Percentiles rank a stretch among this genome's conserved stretches.
Evolutionary conservation across 2,113 vertebrate genomes (phyloP).

Genomic region (Cricetomys ansorgei): DNA sequence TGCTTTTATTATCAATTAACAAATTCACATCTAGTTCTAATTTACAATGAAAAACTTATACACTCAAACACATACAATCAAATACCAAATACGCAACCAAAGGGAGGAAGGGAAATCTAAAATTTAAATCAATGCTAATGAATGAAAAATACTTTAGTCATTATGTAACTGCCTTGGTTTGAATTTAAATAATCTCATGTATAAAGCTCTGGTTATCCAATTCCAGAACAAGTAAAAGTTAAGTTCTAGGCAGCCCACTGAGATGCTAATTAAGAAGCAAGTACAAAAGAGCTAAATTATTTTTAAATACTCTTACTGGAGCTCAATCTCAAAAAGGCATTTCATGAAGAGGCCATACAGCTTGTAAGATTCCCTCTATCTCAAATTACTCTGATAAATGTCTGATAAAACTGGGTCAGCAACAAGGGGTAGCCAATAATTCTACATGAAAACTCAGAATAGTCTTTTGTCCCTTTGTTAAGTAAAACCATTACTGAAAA

Average conservation of each 20-base stretch:
- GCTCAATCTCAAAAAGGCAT: constrained; percentile 88
- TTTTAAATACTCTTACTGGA: constrained; percentile 81
- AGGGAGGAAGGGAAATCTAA: constrained; percentile 77
- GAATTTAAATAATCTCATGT: constrained; percentile 83
- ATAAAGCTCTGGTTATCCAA: constrained; percentile 79
- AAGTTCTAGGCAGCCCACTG: constrained; percentile 69
- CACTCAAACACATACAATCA: constrained; percentile 57
- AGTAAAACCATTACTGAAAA: constrained; percentile 79
- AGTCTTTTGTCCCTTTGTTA: constrained; percentile 79
- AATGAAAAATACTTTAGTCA: constrained; percentile 83
- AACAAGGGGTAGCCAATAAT: constrained; percentile 78
- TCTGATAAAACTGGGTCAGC: constrained; percentile 84
- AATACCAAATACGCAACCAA: constrained; percentile 74
- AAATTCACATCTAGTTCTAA: constrained; percentile 55
- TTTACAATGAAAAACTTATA: constrained; percentile 65
- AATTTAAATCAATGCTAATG: constrained; percentile 83
- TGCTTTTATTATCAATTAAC: constrained; percentile 56
- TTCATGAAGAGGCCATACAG: constrained; percentile 83
- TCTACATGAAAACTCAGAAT: constrained; percentile 79
- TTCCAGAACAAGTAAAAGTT: constrained; percentile 72
- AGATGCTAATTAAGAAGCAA: constrained; percentile 76
- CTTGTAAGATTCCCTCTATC: constrained; percentile 85
- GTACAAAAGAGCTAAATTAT: constrained; percentile 80
- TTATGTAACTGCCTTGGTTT: constrained; percentile 58
- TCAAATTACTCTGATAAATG: constrained; percentile 90